A percentile compares a stretch with the other conserved stretches of the same genome.
Evolutionary conservation across 1,140 invertebrate species (phyloP).

Genomic region (honey bee (Apis mellifera)): Amel_HAv3.1 CM009936.2:4803001-4803500

Average conservation of each 20-base stretch:
- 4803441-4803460: not conserved
- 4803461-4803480: not conserved
- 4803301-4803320: no score
- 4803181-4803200: not conserved
- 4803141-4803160: not conserved
- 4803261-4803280: no score
- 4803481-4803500: not conserved
- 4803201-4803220: no score
- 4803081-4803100: conserved; percentile 43
- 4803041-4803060: conserved; percentile 63
- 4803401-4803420: no score
- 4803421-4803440: no score
- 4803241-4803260: no score
- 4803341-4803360: no score
- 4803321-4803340: no score
- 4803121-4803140: not conserved
- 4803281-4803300: no score
- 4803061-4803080: conserved; percentile 54
- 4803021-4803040: conserved; percentile 61
- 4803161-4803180: not conserved
- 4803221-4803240: no score
- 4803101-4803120: not conserved
- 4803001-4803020: conserved; percentile 51
- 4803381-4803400: no score
- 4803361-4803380: no score